Conservation (phyloP, 2,797 vertebrate species). For the Hydrocynus forskahlii region DNA sequence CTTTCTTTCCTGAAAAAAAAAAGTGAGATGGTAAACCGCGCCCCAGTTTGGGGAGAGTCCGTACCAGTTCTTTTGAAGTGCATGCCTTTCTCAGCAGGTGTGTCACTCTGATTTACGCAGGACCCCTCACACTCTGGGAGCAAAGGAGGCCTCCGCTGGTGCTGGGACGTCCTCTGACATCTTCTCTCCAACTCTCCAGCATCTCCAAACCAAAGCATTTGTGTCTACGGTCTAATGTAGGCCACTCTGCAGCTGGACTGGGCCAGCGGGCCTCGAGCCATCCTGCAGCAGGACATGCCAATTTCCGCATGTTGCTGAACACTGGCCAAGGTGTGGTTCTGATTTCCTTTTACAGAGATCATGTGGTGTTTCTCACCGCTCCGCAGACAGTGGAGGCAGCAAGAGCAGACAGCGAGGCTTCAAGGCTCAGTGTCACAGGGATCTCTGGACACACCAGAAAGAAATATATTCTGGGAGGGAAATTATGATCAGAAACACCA, state of each 20-base stretch:
- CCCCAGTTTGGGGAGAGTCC: conserved; percentile 18
- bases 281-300: neutral
- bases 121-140: conserved; percentile 26
- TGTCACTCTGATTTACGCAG: conserved; percentile 56
- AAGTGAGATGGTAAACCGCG: conserved; percentile 5
- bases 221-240: neutral
- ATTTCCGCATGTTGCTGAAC: conserved; percentile 29
- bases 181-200: neutral
- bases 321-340: conserved; percentile 30
- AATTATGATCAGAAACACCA: neutral
- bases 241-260: conserved; percentile 12
- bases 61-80: conserved; percentile 59
- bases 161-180: conserved; percentile 4
- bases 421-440: neutral
- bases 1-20: conserved; percentile 19
- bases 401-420: neutral
- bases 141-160: conserved; percentile 1
- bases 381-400: neutral
- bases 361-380: conserved; percentile 27
- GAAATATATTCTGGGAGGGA: neutral
- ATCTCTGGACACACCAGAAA: neutral
- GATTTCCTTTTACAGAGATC: conserved; percentile 43
- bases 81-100: conserved; percentile 39
- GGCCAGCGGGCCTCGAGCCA: conserved; percentile 31
- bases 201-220: neutral